phyloP scores from a whole-genome alignment of 2,888 invertebrate genomes.

The Exocentrus adspersus region DNA sequence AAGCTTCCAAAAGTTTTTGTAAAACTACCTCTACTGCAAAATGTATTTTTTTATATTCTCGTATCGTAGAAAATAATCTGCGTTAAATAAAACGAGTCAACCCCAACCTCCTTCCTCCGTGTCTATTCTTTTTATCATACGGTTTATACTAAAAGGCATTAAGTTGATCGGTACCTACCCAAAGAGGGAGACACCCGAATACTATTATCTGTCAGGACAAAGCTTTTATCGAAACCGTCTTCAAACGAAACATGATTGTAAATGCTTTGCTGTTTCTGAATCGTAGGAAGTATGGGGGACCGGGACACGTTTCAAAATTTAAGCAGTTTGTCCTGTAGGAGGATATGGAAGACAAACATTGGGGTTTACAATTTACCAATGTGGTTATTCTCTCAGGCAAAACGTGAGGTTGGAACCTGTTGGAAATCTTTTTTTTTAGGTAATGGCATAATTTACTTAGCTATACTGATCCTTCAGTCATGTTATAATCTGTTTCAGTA shows the following conservation, averaged over 20 bases:
- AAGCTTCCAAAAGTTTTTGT: too few species aligned
- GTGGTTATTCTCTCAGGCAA: not conserved
- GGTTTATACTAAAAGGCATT: not conserved
- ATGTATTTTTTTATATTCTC: too few species aligned
- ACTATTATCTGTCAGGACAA: slow-evolving; percentile 41
- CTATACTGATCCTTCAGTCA: too few species aligned
- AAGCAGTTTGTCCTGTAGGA: slow-evolving; percentile 13
- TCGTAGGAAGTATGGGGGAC: slow-evolving; percentile 15
- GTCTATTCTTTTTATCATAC: not conserved
- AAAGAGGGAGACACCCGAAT: slow-evolving; percentile 39
- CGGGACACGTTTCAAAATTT: slow-evolving; percentile 29
- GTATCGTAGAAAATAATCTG: too few species aligned
- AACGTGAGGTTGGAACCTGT: too few species aligned
- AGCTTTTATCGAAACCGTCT: slow-evolving; percentile 33
- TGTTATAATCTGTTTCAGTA: too few species aligned
- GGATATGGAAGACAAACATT: not conserved
- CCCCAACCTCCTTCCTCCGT: not conserved
- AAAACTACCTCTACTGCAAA: too few species aligned
- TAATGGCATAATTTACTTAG: too few species aligned
- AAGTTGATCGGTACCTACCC: slow-evolving; percentile 32
- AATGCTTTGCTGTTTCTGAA: slow-evolving; percentile 17
- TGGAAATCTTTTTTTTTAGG: too few species aligned
- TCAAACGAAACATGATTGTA: slow-evolving; percentile 34
- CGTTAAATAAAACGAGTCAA: too few species aligned
- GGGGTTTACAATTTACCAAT: not conserved